Conservation (phyloP, 2,797 vertebrate genomes). For the Aulostomus chinensis region DNA sequence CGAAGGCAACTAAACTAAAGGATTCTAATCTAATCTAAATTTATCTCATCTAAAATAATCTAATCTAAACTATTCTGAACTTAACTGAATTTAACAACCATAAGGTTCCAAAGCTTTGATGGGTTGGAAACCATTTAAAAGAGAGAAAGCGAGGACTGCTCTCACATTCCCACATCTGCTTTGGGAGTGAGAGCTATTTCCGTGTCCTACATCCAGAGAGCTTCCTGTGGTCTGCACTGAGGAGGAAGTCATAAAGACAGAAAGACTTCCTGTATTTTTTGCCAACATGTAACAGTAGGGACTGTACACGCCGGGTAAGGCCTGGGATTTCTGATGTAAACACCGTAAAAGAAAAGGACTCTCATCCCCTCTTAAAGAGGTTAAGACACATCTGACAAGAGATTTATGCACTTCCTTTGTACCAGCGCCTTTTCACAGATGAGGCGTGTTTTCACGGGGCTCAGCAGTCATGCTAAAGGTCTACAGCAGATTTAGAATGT, state of each 20-base stretch:
- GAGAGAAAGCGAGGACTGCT: conserved; percentile 21
- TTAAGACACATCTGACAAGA: neutral
- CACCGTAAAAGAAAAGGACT: conserved; percentile 27
- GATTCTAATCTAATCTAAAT: too few relatives aligned
- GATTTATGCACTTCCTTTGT: neutral
- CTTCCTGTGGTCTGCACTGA: conserved; percentile 66
- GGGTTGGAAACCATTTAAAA: conserved; percentile 49
- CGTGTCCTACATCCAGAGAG: conserved; percentile 45
- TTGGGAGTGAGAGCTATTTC: conserved; percentile 58
- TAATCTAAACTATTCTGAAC: too few relatives aligned
- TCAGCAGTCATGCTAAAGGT: conserved; percentile 7
- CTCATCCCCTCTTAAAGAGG: conserved; percentile 1
- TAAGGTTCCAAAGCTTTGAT: too few relatives aligned
- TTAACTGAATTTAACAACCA: too few relatives aligned
- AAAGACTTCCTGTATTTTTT: conserved; percentile 81
- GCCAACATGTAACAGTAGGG: conserved; percentile 32
- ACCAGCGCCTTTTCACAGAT: neutral
- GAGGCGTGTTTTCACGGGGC: conserved; percentile 15
- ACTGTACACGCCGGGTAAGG: conserved; percentile 10
- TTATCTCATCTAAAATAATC: too few relatives aligned
- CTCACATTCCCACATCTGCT: conserved; percentile 62
- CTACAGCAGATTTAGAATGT: neutral
- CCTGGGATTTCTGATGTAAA: conserved; percentile 22
- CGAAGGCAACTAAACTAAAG: too few relatives aligned
- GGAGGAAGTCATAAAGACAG: conserved; percentile 81